phyloP scores from a whole-genome alignment of 1,140 invertebrate genomes.

The Sycobia sp. region DNA sequence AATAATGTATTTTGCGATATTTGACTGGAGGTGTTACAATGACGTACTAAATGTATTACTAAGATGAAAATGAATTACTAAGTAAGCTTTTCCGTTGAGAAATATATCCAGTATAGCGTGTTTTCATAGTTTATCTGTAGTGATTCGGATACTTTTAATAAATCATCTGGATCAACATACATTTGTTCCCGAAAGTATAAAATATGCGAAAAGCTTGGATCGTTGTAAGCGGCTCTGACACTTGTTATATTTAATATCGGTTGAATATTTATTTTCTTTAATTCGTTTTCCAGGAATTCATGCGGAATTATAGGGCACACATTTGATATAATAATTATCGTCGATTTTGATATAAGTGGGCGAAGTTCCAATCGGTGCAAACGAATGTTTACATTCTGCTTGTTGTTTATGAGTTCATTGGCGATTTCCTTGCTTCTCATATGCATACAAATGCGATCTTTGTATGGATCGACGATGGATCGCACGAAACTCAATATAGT shows the following conservation, averaged over 20 bases:
- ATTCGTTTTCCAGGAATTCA: neutral
- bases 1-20: neutral
- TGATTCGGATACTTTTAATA: constrained; percentile 22
- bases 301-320: constrained; percentile 12
- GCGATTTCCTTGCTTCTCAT: constrained; percentile 1
- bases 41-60: no score
- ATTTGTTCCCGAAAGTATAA: constrained; percentile 21
- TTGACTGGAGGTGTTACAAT: neutral
- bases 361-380: neutral
- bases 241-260: neutral
- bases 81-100: no score
- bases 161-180: constrained; percentile 17
- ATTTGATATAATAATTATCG: constrained; percentile 19
- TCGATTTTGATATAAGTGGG: neutral
- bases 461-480: no score
- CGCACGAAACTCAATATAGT: no score
- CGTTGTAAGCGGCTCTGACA: neutral
- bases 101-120: constrained; percentile 30
- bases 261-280: neutral
- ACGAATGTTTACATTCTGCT: neutral
- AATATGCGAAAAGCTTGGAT: constrained; percentile 11
- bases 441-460: constrained; percentile 12
- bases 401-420: neutral
- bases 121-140: no score
- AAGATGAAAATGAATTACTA: no score